phyloP scores from a whole-genome alignment of 2,797 vertebrate genomes.

The Acanthopagrus latus region DNA sequence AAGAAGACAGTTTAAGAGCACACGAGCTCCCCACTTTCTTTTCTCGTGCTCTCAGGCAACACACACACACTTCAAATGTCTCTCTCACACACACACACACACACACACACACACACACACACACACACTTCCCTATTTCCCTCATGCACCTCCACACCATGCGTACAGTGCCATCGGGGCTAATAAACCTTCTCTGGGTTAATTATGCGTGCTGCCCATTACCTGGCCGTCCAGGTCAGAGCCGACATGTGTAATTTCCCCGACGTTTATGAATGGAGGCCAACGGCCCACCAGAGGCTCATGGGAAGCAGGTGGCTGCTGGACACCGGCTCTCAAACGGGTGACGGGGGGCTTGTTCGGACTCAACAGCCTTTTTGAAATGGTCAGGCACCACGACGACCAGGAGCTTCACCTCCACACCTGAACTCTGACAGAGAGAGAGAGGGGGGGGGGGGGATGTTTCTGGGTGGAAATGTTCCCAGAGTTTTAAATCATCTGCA shows the following conservation, averaged over 20 bases:
- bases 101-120: not conserved
- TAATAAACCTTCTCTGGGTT: constrained; percentile 70
- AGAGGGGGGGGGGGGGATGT: not conserved
- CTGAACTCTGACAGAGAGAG: constrained; percentile 21
- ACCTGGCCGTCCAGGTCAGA: constrained; percentile 61
- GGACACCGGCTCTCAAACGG: constrained; percentile 39
- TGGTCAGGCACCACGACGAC: constrained; percentile 1
- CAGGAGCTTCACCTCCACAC: constrained; percentile 26
- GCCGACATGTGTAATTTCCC: constrained; percentile 74
- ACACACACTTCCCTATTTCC: constrained; percentile 10
- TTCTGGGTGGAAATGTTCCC: constrained; percentile 2
- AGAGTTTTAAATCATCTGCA: constrained; percentile 20
- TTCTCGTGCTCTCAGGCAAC: not conserved
- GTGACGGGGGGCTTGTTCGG: constrained; percentile 57
- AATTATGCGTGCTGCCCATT: constrained; percentile 71
- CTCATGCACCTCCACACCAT: constrained; percentile 17
- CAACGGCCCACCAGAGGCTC: constrained; percentile 66
- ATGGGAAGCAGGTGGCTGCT: constrained; percentile 73
- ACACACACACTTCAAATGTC: not conserved
- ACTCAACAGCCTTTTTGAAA: constrained; percentile 29
- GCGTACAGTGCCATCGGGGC: constrained; percentile 46
- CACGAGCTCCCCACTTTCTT: not conserved
- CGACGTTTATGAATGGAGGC: constrained; percentile 66
- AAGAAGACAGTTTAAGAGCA: not conserved
- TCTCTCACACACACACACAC: not conserved